Evolutionary conservation across 1,140 invertebrate species (phyloP).

Genomic region (Bombus huntii): DNA sequence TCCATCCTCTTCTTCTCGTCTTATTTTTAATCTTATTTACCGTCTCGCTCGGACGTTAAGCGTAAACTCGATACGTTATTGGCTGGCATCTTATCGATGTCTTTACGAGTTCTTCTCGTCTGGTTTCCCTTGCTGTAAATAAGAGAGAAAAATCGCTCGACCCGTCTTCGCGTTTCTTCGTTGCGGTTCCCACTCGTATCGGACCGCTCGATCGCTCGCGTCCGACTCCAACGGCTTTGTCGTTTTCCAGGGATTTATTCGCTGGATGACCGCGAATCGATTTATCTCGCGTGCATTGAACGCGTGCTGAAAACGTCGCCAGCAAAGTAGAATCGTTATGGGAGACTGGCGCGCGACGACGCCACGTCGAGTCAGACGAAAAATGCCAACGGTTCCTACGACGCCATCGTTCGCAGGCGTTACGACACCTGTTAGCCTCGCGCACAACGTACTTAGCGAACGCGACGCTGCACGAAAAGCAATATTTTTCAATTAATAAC

Average conservation of each 20-base stretch:
- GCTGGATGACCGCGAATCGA: slow-evolving; percentile 24
- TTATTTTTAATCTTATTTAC: slow-evolving; percentile 69
- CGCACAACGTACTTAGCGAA: no score
- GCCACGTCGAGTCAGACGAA: background rate
- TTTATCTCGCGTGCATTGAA: slow-evolving; percentile 23
- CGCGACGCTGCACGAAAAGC: no score
- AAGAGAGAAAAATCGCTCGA: slow-evolving; percentile 37
- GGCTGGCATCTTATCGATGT: slow-evolving; percentile 61
- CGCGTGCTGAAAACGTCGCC: background rate
- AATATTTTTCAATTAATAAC: background rate
- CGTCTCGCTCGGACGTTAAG: slow-evolving; percentile 57
- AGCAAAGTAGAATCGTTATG: background rate
- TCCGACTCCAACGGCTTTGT: slow-evolving; percentile 5
- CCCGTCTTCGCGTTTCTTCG: slow-evolving; percentile 27
- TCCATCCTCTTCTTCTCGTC: slow-evolving; percentile 31
- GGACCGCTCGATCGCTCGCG: background rate
- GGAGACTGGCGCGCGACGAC: background rate
- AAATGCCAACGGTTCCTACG: background rate
- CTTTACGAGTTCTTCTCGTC: slow-evolving; percentile 59
- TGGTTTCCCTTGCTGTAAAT: slow-evolving; percentile 47
- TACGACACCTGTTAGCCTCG: background rate
- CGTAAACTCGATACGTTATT: slow-evolving; percentile 67
- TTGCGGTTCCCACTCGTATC: background rate
- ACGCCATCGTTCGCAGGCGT: background rate
- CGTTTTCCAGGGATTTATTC: slow-evolving; percentile 27